Evolutionary conservation across 1,140 invertebrate species (phyloP).

Genomic region (Berghia stephanieae): DNA sequence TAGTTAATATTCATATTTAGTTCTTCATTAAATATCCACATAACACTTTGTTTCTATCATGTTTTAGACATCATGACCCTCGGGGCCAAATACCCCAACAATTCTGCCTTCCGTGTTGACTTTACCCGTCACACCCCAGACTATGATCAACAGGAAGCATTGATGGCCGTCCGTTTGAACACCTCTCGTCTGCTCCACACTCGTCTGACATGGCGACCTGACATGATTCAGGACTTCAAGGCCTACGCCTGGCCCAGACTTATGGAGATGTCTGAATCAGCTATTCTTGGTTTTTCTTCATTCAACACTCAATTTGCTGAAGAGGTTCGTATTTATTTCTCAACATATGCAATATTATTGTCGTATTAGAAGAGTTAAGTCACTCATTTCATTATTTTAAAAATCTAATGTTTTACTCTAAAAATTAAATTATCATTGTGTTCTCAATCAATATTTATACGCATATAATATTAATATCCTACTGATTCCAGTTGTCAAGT

Average conservation of each 20-base stretch:
- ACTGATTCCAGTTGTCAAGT: constrained; percentile 13
- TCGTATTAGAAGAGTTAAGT: no score
- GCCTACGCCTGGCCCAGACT: no score
- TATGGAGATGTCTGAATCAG: no score
- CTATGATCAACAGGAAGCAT: constrained; percentile 48
- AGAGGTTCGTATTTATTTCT: background rate
- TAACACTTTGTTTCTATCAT: background rate
- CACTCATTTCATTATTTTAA: no score
- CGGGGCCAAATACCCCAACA: constrained; percentile 41
- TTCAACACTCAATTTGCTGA: background rate
- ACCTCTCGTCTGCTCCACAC: constrained; percentile 84
- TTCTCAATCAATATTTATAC: no score
- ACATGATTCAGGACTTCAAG: constrained; percentile 73
- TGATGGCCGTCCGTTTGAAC: constrained; percentile 80
- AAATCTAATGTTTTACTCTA: no score
- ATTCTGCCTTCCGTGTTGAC: constrained; percentile 41
- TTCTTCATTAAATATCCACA: no score
- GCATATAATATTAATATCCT: no score
- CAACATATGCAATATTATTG: background rate
- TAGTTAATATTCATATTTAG: no score
- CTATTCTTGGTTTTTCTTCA: background rate
- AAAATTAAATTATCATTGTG: no score
- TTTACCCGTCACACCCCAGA: constrained; percentile 47
- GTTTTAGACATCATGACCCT: background rate
- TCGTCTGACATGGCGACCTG: constrained; percentile 80